Base-by-base conservation (phyloP, 2,113 vertebrate species). In the Oreochromis spilurus region DNA sequence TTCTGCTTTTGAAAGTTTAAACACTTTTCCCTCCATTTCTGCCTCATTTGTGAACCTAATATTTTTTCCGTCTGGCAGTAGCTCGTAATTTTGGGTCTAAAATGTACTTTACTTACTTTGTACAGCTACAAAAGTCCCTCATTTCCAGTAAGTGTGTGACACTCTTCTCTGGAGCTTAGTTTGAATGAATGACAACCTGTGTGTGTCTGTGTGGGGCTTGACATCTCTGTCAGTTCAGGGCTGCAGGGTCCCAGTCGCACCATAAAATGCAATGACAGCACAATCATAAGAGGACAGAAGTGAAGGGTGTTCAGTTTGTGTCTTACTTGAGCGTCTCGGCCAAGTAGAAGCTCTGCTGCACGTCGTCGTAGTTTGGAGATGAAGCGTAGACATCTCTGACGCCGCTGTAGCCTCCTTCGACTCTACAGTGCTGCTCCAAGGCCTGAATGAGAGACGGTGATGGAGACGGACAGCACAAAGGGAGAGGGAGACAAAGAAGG, bases 251-350 rank as follows among this genome's bases (percentile, higher is more conserved):
- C 38, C 48, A 4, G 79, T 38, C 21, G 24, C 29, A 43, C 50
- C 29, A 34, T 77, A 40, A 84, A 86, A 29, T 43, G 48, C 52
- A 55, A 82, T 79, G 88, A 89, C 86, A 88, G 85, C 84, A 82
- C 84, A 60, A 84, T 89, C 82, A 80, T n/a, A 4, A 48, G 36
- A 81, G 17, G 48, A 83, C 78, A 79, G 31, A 67, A 45, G 88
- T 29, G 84, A 24, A 70, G 53, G 38, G 72, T 12, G 60, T 10
- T 50, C n/a, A 10, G 45, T 9, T 53, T 26, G 82, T 3, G 67
- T 90, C 97, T 98, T 96, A 99, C 99, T 99, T 99, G 75, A 99
- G 97, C 0, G 98, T 99, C 95, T 99, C 98, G 12, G 98, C 97
- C 91, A 99, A 94, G 96, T 97, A 99, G 96, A 99, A 99, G 93